These are phyloP conservation scores for Nixonia krombeini DNA, from an alignment of 1,140 invertebrate genomes.

Conservation along the genomic window DNA sequence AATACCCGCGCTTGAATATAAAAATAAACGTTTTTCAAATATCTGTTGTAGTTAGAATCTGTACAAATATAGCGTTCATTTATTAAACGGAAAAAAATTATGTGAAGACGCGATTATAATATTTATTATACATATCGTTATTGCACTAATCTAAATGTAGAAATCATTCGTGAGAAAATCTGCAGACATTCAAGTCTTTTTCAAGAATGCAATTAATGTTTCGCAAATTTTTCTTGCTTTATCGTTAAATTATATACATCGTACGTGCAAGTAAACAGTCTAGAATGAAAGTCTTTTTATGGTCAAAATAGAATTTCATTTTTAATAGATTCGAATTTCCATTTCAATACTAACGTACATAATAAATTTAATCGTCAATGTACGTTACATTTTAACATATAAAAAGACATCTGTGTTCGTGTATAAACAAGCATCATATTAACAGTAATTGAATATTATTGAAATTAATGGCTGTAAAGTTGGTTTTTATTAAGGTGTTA, in stretches of 20 bases:
- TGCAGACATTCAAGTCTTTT: no score
- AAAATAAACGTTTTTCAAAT: neutral
- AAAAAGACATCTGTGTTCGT: neutral
- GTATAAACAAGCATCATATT: no score
- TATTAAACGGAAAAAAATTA: neutral
- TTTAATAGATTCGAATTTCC: neutral
- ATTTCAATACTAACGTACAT: neutral
- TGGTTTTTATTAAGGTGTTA: no score
- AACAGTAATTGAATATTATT: no score
- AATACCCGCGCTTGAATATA: no score
- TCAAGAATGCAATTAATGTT: slow-evolving; percentile 1
- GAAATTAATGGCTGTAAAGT: no score
- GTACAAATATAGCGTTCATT: neutral
- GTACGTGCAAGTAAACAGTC: no score
- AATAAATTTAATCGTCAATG: no score
- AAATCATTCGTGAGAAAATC: no score
- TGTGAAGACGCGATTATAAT: neutral
- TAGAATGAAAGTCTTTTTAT: neutral
- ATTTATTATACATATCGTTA: neutral
- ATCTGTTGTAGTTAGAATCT: no score
- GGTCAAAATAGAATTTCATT: neutral
- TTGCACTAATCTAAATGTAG: no score
- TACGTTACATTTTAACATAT: neutral
- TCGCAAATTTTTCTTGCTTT: no score
- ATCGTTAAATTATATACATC: neutral